Evolutionary conservation across 1,140 invertebrate species (phyloP).

Genomic region (Cydia strobilella): DNA sequence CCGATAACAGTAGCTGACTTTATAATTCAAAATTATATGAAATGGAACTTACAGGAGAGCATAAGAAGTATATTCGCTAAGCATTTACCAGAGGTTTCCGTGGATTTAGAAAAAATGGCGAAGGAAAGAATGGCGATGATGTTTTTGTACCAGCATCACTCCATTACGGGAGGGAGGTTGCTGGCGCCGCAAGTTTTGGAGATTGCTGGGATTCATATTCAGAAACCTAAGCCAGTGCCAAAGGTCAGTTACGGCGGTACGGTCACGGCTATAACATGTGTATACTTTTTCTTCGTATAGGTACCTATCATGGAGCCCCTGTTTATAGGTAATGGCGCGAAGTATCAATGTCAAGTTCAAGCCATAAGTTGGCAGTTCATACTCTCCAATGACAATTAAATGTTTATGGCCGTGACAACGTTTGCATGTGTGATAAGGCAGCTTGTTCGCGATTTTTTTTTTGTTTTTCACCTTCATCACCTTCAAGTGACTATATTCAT

Average conservation of each 20-base stretch:
- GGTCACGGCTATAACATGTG: slow-evolving; percentile 33
- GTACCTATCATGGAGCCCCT: too few relatives aligned
- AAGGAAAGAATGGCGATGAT: slow-evolving; percentile 81
- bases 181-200: slow-evolving; percentile 82
- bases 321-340: too few relatives aligned
- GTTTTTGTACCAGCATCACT: slow-evolving; percentile 84
- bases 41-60: slow-evolving; percentile 50
- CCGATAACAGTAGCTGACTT: slow-evolving; percentile 49
- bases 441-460: too few relatives aligned
- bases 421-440: too few relatives aligned
- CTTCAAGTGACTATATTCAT: too few relatives aligned
- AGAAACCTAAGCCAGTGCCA: slow-evolving; percentile 51
- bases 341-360: too few relatives aligned
- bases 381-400: too few relatives aligned
- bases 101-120: slow-evolving; percentile 80
- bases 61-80: slow-evolving; percentile 67
- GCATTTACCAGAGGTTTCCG: slow-evolving; percentile 75
- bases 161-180: slow-evolving; percentile 80
- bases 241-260: slow-evolving; percentile 49
- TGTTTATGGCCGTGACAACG: too few relatives aligned
- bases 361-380: too few relatives aligned
- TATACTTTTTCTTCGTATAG: background rate
- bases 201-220: slow-evolving; percentile 84
- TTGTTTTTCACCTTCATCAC: too few relatives aligned
- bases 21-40: slow-evolving; percentile 42